Conservation (phyloP, 2,797 vertebrate genomes). For the Liasis olivaceus region DNA sequence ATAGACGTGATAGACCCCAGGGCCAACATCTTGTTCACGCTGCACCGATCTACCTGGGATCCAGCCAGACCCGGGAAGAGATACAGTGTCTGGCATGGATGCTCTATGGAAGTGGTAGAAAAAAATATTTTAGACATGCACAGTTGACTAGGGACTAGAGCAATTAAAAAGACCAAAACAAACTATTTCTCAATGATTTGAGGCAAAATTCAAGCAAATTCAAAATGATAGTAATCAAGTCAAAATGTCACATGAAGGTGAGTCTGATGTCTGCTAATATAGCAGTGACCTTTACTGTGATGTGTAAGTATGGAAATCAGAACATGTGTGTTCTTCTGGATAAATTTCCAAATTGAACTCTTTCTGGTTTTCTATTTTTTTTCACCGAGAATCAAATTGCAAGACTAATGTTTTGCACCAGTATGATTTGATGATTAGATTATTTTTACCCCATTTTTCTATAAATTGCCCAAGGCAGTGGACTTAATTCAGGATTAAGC, state of each 20-base stretch:
- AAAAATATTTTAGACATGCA: background rate
- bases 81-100: slow-evolving; percentile 87
- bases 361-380: background rate
- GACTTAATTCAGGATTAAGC: background rate
- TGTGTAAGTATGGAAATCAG: background rate
- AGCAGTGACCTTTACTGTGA: background rate
- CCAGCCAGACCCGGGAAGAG: slow-evolving; percentile 84
- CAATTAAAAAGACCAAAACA: background rate
- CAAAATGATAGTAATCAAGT: background rate
- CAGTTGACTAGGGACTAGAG: background rate
- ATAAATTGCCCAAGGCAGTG: background rate
- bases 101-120: slow-evolving; percentile 72
- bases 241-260: background rate
- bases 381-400: background rate
- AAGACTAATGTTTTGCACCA: background rate
- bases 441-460: background rate
- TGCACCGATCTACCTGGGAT: slow-evolving; percentile 73
- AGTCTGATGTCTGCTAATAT: too few species aligned
- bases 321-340: background rate
- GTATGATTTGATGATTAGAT: background rate
- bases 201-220: background rate
- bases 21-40: slow-evolving; percentile 83
- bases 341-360: background rate
- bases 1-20: slow-evolving; percentile 86
- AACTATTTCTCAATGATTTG: background rate